These are phyloP conservation scores for Oryctolagus cuniculus DNA, from an alignment of 2,113 vertebrate species.

Conservation along the genomic window mOryCun1.1 NC_091441.1:62394501-62395000, in stretches of 20 bases:
- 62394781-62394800: background rate
- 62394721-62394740: background rate
- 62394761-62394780: background rate
- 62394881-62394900: background rate
- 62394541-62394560: background rate
- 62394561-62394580: fast-evolving
- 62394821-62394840: background rate
- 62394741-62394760: background rate
- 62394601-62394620: background rate
- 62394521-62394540: background rate
- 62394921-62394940: background rate
- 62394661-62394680: background rate
- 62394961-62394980: background rate
- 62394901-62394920: background rate
- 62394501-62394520: background rate
- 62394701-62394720: background rate
- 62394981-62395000: background rate
- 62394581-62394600: background rate
- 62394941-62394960: background rate
- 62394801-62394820: background rate
- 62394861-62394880: background rate
- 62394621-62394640: background rate
- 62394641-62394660: background rate
- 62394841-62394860: background rate
- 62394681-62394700: background rate